A percentile compares a stretch with the other conserved stretches of the same genome.
Conservation (phyloP, 2,797 vertebrate species). For the Phataginus tetradactyla region DNA sequence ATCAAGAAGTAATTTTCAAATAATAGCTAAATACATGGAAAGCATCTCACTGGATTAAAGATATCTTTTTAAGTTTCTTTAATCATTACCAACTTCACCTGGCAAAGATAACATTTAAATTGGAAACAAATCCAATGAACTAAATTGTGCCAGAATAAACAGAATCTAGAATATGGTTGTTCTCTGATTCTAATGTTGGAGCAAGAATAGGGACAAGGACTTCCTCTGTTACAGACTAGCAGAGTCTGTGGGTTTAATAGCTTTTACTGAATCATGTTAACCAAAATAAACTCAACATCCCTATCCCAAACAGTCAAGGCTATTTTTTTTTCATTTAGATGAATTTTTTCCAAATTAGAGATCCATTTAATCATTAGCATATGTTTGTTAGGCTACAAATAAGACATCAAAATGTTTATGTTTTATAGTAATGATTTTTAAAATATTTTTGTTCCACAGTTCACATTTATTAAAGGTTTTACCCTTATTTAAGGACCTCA, state of each 20-base stretch:
- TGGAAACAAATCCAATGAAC: slow-evolving; percentile 75
- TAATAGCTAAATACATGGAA: neutral
- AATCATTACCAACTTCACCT: slow-evolving; percentile 55
- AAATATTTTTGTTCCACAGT: neutral
- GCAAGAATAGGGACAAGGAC: slow-evolving; percentile 54
- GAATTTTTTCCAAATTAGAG: neutral
- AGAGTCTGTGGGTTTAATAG: slow-evolving; percentile 73
- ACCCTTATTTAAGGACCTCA: neutral
- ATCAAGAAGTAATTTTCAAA: slow-evolving; percentile 55
- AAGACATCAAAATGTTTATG: neutral
- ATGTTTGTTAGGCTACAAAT: neutral
- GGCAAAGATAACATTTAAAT: slow-evolving; percentile 73
- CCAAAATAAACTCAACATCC: slow-evolving; percentile 71
- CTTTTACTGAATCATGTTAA: slow-evolving; percentile 72
- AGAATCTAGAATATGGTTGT: slow-evolving; percentile 67
- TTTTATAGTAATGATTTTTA: neutral
- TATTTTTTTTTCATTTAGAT: slow-evolving; percentile 2
- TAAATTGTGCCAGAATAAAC: slow-evolving; percentile 78
- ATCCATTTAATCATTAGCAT: neutral
- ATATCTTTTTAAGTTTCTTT: neutral
- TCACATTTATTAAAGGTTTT: neutral
- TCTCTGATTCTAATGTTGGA: slow-evolving; percentile 75
- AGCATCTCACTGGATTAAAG: slow-evolving; percentile 39
- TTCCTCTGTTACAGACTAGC: slow-evolving; percentile 74
- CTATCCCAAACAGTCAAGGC: neutral